These are phyloP conservation scores for Diabrotica balteata DNA, from an alignment of 2,888 invertebrate genomes.

Conservation along the genomic window DNA sequence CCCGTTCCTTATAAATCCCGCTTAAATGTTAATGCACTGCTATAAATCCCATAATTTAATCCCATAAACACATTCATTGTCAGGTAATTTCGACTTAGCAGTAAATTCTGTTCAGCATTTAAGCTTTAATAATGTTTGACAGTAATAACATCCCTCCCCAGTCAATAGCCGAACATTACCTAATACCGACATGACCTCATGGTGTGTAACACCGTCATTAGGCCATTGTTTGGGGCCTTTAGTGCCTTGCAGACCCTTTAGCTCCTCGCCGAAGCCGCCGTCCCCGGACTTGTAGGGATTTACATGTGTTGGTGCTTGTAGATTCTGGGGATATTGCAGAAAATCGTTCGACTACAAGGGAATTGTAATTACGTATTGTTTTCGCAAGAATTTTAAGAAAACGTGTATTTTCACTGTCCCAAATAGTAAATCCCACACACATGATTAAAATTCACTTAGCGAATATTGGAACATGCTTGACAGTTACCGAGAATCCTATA, in stretches of 20 bases:
- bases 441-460: no score
- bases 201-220: constrained; percentile 55
- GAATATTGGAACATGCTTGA: no score
- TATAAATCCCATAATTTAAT: constrained; percentile 38
- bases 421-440: no score
- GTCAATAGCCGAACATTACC: constrained; percentile 53
- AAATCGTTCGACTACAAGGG: no score
- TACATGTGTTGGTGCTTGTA: constrained; percentile 15
- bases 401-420: no score
- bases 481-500: no score
- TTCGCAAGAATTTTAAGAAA: no score
- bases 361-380: no score
- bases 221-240: constrained; percentile 49
- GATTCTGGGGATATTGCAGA: background rate
- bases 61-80: constrained; percentile 44
- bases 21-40: constrained; percentile 30
- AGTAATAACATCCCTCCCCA: constrained; percentile 50
- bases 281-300: constrained; percentile 11
- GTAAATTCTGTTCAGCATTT: constrained; percentile 45
- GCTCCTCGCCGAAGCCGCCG: constrained; percentile 2
- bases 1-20: constrained; percentile 16
- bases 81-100: constrained; percentile 42
- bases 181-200: constrained; percentile 56
- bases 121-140: constrained; percentile 52
- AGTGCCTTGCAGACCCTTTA: constrained; percentile 8